A percentile compares a stretch with the other conserved stretches of the same genome.
These are phyloP conservation scores for Silvanus unidentatus DNA, from an alignment of 2,888 invertebrate species.

Conservation along the genomic window DNA sequence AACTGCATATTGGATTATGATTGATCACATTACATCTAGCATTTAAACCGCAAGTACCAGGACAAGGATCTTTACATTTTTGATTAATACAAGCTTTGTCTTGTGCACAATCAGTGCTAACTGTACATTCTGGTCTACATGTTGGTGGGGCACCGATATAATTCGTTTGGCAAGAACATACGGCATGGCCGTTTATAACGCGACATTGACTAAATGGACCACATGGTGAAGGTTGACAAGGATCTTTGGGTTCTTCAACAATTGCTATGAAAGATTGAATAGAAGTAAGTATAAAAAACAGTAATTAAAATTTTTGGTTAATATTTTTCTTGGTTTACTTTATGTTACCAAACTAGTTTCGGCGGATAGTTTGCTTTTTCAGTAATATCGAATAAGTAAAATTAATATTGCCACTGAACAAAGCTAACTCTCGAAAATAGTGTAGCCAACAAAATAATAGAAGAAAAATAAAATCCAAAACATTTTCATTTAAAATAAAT, in stretches of 20 bases:
- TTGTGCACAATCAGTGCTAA: slow-evolving; percentile 75
- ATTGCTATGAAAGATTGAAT: slow-evolving; percentile 28
- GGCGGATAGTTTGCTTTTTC: too few species aligned
- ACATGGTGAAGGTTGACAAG: slow-evolving; percentile 67
- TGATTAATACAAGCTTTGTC: slow-evolving; percentile 75
- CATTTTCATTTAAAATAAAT: too few species aligned
- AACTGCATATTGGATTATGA: slow-evolving; percentile 82
- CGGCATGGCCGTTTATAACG: slow-evolving; percentile 64
- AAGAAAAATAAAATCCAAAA: slow-evolving; percentile 15
- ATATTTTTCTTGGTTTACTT: too few species aligned
- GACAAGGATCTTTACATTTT: slow-evolving; percentile 76
- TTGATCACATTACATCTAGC: slow-evolving; percentile 78
- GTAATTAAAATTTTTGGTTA: slow-evolving; percentile 12
- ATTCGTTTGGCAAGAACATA: slow-evolving; percentile 72
- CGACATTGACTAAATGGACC: slow-evolving; percentile 77
- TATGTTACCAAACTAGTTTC: too few species aligned
- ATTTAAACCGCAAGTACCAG: slow-evolving; percentile 75
- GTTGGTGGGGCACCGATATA: slow-evolving; percentile 72
- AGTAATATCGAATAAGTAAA: too few species aligned
- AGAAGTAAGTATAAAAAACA: slow-evolving; percentile 9
- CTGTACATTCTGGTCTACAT: slow-evolving; percentile 76
- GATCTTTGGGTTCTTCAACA: slow-evolving; percentile 44
- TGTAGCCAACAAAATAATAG: slow-evolving; percentile 6
- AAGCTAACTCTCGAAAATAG: too few species aligned
- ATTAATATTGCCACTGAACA: too few species aligned